Conservation (phyloP, 2,797 vertebrate species). For the Ctenopoma kingsleyae region DNA sequence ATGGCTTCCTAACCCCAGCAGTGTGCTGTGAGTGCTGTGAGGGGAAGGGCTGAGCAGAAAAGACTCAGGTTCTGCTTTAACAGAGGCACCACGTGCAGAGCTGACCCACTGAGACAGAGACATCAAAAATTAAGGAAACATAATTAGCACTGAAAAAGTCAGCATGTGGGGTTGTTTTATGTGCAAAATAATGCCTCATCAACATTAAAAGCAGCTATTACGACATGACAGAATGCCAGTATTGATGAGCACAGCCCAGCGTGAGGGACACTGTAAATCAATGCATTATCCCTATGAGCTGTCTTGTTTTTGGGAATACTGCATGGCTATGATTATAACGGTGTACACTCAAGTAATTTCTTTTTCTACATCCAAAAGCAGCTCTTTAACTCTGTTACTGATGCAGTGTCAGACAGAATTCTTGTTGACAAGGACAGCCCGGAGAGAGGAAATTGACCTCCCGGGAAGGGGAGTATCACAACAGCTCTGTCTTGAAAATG, state of each 20-base stretch:
- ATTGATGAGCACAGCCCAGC: conserved; percentile 54
- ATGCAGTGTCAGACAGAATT: conserved; percentile 30
- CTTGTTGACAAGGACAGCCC: conserved; percentile 47
- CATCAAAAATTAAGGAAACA: conserved; percentile 58
- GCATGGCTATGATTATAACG: conserved; percentile 26
- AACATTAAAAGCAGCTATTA: conserved; percentile 62
- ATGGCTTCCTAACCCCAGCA: conserved; percentile 5
- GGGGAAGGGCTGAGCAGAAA: conserved; percentile 12
- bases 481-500: conserved; percentile 65
- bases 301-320: not conserved
- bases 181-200: conserved; percentile 70
- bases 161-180: conserved; percentile 69
- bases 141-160: conserved; percentile 73
- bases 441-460: conserved; percentile 33
- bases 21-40: conserved; percentile 36
- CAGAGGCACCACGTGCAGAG: conserved; percentile 9
- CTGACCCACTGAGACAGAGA: conserved; percentile 55
- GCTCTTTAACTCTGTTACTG: conserved; percentile 6
- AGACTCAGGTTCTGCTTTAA: conserved; percentile 14
- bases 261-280: conserved; percentile 45
- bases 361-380: conserved; percentile 15
- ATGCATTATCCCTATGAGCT: conserved; percentile 33
- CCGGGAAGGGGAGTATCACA: conserved; percentile 49
- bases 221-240: conserved; percentile 44
- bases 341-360: conserved; percentile 22